Evolutionary conservation across 2,797 vertebrate genomes (phyloP), one percentile per base, ranked within the genome.

Genomic region (Sebastes matsubarae): DNA sequence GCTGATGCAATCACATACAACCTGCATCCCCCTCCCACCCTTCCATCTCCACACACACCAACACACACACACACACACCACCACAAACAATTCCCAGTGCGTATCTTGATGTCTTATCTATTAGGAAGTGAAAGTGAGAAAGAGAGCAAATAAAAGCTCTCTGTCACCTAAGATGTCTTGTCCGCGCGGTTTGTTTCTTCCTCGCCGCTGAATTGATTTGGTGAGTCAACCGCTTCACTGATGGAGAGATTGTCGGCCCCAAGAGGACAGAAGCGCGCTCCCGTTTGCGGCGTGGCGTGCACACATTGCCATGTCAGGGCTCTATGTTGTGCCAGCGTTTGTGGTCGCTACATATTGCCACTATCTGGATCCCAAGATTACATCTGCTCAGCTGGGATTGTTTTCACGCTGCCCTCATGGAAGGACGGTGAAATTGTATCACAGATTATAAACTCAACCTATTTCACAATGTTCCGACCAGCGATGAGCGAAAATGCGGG

Each of bases 1-100:
- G 89, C 93, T 94, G 93, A 94, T 92, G 93, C 93, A 94, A 94
- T 90, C 90, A 72, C 83, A 75, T 78, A 91, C 87, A 93, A 93
- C 84, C 87, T 87, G 82, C 87, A 81, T 64, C 70, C 68, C 24
- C 20, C 29, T 60, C 74, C 68, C 69, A 72, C 54, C 25, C 24
- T 69, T 68, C 63, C 18, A 34, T 79, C 80, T 32, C 71, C 69
- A 71, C 59, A 64, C 34, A 36, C 67, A 5, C 61, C 4, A 5
- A 9, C 34, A 12, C 38, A 16, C 72, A 70, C 63, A 66, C 32
- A 63, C 32, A 30, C 38, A 27, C 70, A 83, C 34, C 46, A 83
- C 68, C 85, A 81, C 84, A 89, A 90, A 89, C 89, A 88, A 88
- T 86, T 80, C 90, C 90, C 90, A 20, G 68, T 4, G 69, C 88